Evolutionary conservation across 2,113 vertebrate species (phyloP), one percentile per base, ranked within the genome.

Genomic region (Archocentrus centrarchus): DNA sequence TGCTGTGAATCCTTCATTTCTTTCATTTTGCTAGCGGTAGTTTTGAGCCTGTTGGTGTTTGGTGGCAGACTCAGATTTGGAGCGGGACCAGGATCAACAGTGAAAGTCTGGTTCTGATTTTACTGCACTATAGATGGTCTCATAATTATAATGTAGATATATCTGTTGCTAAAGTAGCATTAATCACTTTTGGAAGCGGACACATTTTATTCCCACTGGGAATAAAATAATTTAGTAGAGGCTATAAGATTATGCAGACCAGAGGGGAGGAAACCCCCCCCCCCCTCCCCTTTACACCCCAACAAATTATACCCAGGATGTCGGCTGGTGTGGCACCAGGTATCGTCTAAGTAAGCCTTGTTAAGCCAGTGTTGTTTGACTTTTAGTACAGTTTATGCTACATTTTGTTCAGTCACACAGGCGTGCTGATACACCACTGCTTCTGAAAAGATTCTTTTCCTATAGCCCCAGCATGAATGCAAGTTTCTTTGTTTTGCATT

Each of bases 401-500:
- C 44, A 58, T 13, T 81, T 66, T 53, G 68, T 88, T 79, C 32
- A 47, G 17, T 68, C 32, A 66, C 37, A 44, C 59, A 50, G 18
- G 76, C 7, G 55, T 80, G 77, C 44, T 64, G 44, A 94, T 96
- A 96, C 95, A 96, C 96, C 96, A 95, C 95, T 94, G 97, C 96
- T 96, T 96, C 85, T 81, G 27, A 63, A 81, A 58, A 53, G 11
- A 37, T 58, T 11, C 1, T 77, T 58, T 64, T 35, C 37, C 47
- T 77, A 50, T 10, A 75, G 59, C 47, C 20, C 20, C 22, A 53
- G 78, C 82, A 83, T 90, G 83, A 86, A 77, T 88, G 32, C 81
- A 83, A 77, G 24, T 87, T 81, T 75, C 11, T 86, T 91, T 88
- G 6, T 62, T 76, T 85, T 86, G 75, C 81, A 80, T 80, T 83